Conservation (phyloP, 1,140 invertebrate genomes). For the Pomacea maculata region DNA sequence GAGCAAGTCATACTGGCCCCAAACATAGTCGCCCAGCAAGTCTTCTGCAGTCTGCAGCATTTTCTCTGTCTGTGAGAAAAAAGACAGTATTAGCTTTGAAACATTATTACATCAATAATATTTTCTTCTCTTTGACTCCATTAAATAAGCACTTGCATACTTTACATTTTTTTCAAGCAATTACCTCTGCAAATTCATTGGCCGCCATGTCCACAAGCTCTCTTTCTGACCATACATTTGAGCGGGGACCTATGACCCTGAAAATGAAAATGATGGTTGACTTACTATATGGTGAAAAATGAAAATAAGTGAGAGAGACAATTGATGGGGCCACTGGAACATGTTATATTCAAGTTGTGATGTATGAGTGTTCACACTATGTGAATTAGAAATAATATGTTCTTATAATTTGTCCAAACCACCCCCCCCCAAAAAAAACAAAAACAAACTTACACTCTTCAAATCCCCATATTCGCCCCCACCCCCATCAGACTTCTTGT, state of each 20-base stretch:
- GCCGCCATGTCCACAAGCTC: slow-evolving; percentile 84
- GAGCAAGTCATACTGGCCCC: slow-evolving; percentile 80
- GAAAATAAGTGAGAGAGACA: too few relatives aligned
- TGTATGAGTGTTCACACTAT: too few relatives aligned
- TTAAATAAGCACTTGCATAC: background rate
- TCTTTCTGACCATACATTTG: slow-evolving; percentile 88
- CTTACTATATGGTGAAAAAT: too few relatives aligned
- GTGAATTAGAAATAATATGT: too few relatives aligned
- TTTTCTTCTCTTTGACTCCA: background rate
- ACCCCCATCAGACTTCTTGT: too few relatives aligned
- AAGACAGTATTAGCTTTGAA: background rate
- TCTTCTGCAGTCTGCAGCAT: slow-evolving; percentile 85
- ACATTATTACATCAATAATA: background rate
- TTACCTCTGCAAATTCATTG: slow-evolving; percentile 84
- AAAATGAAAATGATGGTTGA: slow-evolving; percentile 8
- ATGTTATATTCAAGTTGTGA: too few relatives aligned
- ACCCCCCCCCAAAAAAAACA: too few relatives aligned
- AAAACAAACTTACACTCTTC: too few relatives aligned
- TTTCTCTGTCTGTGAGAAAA: slow-evolving; percentile 74
- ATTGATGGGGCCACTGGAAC: too few relatives aligned
- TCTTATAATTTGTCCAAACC: too few relatives aligned
- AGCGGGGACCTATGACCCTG: slow-evolving; percentile 79
- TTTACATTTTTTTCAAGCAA: background rate
- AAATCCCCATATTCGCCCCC: too few relatives aligned
- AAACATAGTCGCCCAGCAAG: slow-evolving; percentile 66